A percentile compares a stretch with the other conserved stretches of the same genome.
phyloP scores from a whole-genome alignment of 2,797 vertebrate species.

The Notolabrus celidotus region DNA sequence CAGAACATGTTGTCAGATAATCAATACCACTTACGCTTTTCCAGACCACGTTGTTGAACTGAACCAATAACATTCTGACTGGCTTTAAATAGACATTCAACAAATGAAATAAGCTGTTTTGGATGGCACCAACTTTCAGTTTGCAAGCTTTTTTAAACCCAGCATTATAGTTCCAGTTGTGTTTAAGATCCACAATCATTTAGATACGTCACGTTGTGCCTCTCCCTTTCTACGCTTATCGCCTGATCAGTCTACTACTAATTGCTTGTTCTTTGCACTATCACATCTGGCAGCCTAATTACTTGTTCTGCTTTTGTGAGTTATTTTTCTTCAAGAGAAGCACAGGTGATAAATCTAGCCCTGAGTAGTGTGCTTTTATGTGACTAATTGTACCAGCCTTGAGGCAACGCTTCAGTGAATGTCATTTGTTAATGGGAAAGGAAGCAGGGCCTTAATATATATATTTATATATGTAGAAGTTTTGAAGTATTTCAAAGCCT shows the following conservation, averaged over 20 bases:
- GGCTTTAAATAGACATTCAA: too few species aligned
- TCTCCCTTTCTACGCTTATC: constrained; percentile 40
- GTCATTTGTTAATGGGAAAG: constrained; percentile 40
- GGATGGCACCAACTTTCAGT: neutral
- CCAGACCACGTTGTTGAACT: too few species aligned
- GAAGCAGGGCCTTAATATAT: constrained; percentile 6
- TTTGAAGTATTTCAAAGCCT: constrained; percentile 29
- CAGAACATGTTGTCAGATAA: neutral
- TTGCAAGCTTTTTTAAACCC: neutral
- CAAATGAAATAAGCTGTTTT: too few species aligned
- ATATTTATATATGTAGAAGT: constrained; percentile 2
- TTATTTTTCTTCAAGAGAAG: constrained; percentile 46
- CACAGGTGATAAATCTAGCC: constrained; percentile 60
- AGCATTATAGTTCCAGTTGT: neutral
- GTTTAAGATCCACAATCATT: constrained; percentile 8
- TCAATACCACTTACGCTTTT: too few species aligned
- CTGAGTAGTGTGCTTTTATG: constrained; percentile 18
- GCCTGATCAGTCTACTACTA: constrained; percentile 49
- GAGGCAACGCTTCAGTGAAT: constrained; percentile 28
- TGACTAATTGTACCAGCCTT: constrained; percentile 46
- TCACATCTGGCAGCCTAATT: constrained; percentile 66
- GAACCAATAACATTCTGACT: too few species aligned
- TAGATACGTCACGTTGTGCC: constrained; percentile 31
- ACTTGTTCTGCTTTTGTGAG: constrained; percentile 53
- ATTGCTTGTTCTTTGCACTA: constrained; percentile 59